Percentiles rank a stretch among this genome's conserved stretches.
Conservation (phyloP, 2,888 invertebrate genomes). For the Yponomeuta plumbellus region DNA sequence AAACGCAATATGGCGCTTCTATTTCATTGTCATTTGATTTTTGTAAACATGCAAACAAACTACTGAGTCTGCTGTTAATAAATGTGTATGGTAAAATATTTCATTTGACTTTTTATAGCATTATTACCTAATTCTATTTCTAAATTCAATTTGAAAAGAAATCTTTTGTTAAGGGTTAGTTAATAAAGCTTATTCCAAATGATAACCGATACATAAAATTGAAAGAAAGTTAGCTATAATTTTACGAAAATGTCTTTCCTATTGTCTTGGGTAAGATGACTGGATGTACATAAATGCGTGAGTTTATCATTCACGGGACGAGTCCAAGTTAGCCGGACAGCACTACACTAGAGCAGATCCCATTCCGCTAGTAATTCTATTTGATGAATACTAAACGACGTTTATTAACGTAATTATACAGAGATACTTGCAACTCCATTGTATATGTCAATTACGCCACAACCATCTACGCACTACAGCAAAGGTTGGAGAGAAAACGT, state of each 20-base stretch:
- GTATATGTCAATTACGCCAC: constrained; percentile 47
- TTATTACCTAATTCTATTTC: no score
- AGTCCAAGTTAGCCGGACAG: neutral
- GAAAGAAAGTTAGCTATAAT: neutral
- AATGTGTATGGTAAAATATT: no score
- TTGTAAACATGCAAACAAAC: no score
- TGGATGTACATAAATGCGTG: neutral
- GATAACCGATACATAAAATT: neutral
- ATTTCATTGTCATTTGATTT: no score
- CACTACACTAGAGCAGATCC: constrained; percentile 28
- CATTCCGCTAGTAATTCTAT: constrained; percentile 59
- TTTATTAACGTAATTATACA: constrained; percentile 66
- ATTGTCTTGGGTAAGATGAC: no score
- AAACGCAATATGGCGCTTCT: no score
- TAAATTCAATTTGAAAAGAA: no score
- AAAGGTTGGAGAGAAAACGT: constrained; percentile 32
- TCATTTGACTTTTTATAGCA: no score
- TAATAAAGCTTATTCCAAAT: no score
- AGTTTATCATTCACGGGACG: neutral
- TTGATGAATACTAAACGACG: constrained; percentile 61
- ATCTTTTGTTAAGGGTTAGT: no score
- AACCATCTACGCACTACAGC: constrained; percentile 14
- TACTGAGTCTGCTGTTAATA: no score
- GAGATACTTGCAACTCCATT: constrained; percentile 47
- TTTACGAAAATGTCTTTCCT: neutral